phyloP scores from a whole-genome alignment of 2,888 invertebrate genomes.

The Acleris laterana region DNA sequence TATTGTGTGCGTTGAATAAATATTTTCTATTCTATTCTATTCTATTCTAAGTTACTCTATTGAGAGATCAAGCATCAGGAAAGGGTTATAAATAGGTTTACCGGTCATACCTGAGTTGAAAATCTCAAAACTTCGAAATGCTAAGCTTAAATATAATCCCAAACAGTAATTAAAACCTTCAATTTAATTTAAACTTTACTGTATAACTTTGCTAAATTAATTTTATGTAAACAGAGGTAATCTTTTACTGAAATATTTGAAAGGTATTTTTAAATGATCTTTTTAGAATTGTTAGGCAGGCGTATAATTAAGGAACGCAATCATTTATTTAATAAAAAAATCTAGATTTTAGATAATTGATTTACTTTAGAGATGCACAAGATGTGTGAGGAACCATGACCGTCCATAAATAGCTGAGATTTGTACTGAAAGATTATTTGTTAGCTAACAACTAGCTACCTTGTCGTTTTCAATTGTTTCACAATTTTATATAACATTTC shows the following conservation, averaged over 20 bases:
- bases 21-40: too few species aligned
- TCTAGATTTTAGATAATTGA: neutral
- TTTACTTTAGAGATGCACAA: too few species aligned
- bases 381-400: too few species aligned
- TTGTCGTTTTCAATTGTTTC: too few species aligned
- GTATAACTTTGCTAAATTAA: conserved; percentile 23
- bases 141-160: conserved; percentile 30
- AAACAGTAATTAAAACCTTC: conserved; percentile 25
- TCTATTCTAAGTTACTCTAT: too few species aligned
- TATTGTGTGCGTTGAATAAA: too few species aligned
- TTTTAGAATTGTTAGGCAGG: conserved; percentile 9
- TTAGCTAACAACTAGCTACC: too few species aligned
- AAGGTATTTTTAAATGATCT: conserved; percentile 1
- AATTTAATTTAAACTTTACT: conserved; percentile 30
- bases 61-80: too few species aligned
- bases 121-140: conserved; percentile 12
- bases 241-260: neutral
- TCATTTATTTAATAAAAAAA: neutral
- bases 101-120: conserved; percentile 6
- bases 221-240: neutral
- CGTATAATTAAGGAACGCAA: conserved; percentile 17
- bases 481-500: too few species aligned
- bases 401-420: too few species aligned
- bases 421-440: too few species aligned
- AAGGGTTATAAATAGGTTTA: neutral